Evolutionary conservation across 2,888 invertebrate species (phyloP), one percentile per base, ranked within the genome.

Genomic region (Drosophila picticornis): DNA sequence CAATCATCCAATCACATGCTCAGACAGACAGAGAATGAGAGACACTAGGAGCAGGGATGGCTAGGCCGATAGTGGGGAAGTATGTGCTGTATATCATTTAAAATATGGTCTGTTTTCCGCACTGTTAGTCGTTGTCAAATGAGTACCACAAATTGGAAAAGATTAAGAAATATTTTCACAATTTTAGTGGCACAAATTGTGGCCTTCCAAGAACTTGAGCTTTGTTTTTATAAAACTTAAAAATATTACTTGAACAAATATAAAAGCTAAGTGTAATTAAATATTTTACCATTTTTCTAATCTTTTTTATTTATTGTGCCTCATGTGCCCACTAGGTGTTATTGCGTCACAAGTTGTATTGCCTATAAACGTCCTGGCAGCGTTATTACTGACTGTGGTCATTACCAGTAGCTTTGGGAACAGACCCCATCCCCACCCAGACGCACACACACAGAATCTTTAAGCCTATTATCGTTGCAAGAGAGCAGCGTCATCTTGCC

Each of bases 401-500:
- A 46, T 16, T 46, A 7, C 13, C 46, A 46, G 22, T 25, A 16
- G 25, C 9, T 25, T 16, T 25, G 25, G 16, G 0, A 22, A 16
- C 22, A 25, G 16, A 16, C 22, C 9, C 7, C 7, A 46, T 2
- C 0, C 27, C 19, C 48, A 16, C 48, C 2, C 27, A 19, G 1
- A 11, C 16, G 32, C 53, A 55, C 19, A 64, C 51, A 51, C 10
- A n/a, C 25, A 32, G 16, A 52, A 5, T 22, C 40, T 36, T 51
- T 80, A 80, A 80, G 80, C 77, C 80, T 77, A 77, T 80, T 80
- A 80, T 55, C 55, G 71, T 52, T 66, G n/a, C 27, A 11, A 52
- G 52, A 46, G 61, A 52, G 71, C 56, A 58, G 70, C 60, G 69
- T 36, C 83, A 72, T 66, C 80, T 68, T 68, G 46, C 31, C 59